Base-by-base conservation (phyloP, 2,797 vertebrate genomes). In the Mormyrus proboscirostris region DNA sequence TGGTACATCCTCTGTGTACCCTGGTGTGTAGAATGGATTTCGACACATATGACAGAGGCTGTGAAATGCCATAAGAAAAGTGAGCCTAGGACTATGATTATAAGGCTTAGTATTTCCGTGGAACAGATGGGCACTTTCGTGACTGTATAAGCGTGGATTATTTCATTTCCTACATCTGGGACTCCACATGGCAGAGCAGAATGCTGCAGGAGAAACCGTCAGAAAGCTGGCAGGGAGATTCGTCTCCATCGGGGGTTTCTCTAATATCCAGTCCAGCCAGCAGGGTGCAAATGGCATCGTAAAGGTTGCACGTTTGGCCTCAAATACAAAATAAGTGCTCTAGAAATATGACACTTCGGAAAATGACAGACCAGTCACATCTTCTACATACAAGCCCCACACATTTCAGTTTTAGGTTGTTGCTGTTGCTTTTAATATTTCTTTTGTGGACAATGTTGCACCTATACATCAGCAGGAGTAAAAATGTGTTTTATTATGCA, bases 111-210 rank as follows among this genome's bases (percentile, higher is more conserved):
- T 94, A 94, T 95, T 95, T 94, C 93, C 95, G 93, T 94, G 94
- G 94, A 95, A 96, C 96, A 96, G 95, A 96, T 96, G 96, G 95
- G 95, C 93, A 96, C 94, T 95, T 93, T 95, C 94, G 95, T 95
- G 95, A 95, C 95, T 94, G 93, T 94, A 92, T 94, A 93, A 96
- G 95, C 92, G 29, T 95, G 95, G 95, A 96, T 96, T 96, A 95
- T 96, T 96, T 96, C 94, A 96, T 96, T 95, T 95, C 93, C 95
- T 97, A 95, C 96, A 95, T 95, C 96, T 96, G 95, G 95, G 96
- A 95, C 95, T 96, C 95, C 95, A 96, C 95, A 95, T 95, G 94
- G 95, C 92, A 94, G 93, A 93, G 93, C 94, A 94, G 93, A 94
- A 94, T 92, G 94, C 93, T 95, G 94, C 93, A 93, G 93, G 94